Base-by-base conservation (phyloP, 2,797 vertebrate genomes). In the Paedocypris micromegethes region DNA sequence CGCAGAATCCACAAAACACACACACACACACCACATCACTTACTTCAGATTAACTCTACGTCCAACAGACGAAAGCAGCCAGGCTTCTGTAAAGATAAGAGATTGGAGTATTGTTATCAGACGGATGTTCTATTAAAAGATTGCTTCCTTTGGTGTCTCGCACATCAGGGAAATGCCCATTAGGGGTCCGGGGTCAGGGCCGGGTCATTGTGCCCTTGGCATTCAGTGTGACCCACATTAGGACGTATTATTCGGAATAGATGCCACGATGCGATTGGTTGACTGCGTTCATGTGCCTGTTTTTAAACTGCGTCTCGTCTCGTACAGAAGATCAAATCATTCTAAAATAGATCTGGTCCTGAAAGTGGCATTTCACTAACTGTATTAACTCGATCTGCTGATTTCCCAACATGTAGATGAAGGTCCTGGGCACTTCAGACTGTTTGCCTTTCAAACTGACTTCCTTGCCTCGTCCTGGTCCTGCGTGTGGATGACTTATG, bases 261-360 rank as follows among this genome's bases (percentile, higher is more conserved):
- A 70, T 51, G 42, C 61, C 54, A 40, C 57, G 44, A 8, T 40
- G 41, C 51, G 58, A 58, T 67, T 73, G 63, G 69, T 54, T 77
- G 53, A 47, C 73, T 54, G 59, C 57, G n/a, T 48, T 49, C 70
- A 65, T 75, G 59, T 64, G 66, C 68, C 77, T 78, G 72, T 75
- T 8, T 58, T 68, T 57, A 59, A 55, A 53, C 39, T 3, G 37
- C 38, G 23, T 50, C 43, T 39, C 58, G 59, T 66, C 53, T 62
- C 58, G 50, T 61, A 50, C 41, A 70, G 59, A 73, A 46, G 45
- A 42, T 39, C 51, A 51, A 43, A 45, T 57, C 41, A 39, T 37
- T 57, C 7, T 5, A 53, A 58, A 72, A 23, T 53, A 50, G 54
- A 66, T 55, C 60, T 62, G 38, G 40, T 54, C 39, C 46, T 38